phyloP scores from a whole-genome alignment of 1,140 invertebrate genomes.

The Dinoponera quadriceps region DNA sequence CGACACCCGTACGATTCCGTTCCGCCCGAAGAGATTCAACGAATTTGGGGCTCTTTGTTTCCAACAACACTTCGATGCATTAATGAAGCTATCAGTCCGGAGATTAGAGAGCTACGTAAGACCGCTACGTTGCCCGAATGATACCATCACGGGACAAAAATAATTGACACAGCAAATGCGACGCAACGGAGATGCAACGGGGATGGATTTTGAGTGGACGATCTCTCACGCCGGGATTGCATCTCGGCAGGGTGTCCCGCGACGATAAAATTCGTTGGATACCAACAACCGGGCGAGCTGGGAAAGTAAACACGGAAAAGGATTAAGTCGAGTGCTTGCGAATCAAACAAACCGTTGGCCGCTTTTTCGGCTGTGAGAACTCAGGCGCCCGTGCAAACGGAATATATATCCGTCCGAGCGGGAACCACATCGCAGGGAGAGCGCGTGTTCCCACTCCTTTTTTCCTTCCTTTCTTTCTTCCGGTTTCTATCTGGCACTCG shows the following conservation, averaged over 20 bases:
- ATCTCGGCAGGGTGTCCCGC: not conserved
- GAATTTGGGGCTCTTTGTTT: too few species aligned
- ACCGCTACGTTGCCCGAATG: too few species aligned
- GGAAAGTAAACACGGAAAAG: constrained; percentile 69
- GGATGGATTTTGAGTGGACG: constrained; percentile 28
- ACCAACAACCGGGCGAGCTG: constrained; percentile 31
- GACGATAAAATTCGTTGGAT: constrained; percentile 40
- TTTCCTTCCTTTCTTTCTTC: constrained; percentile 25
- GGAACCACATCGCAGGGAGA: not conserved
- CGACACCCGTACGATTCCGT: not conserved
- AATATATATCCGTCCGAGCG: constrained; percentile 32
- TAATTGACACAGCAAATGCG: too few species aligned
- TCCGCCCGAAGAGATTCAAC: too few species aligned
- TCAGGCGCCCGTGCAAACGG: constrained; percentile 55
- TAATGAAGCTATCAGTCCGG: too few species aligned
- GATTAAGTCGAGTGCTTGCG: constrained; percentile 68
- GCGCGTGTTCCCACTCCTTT: not conserved
- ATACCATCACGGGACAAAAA: too few species aligned
- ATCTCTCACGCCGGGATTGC: not conserved
- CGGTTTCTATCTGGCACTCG: constrained; percentile 33
- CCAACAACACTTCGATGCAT: too few species aligned
- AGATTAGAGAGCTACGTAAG: too few species aligned
- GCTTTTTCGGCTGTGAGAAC: constrained; percentile 62
- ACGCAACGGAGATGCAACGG: not conserved
- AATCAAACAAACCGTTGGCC: constrained; percentile 57